Evolutionary conservation across 2,797 vertebrate species (phyloP).

Genomic region (Cyclopterus lumpus): DNA sequence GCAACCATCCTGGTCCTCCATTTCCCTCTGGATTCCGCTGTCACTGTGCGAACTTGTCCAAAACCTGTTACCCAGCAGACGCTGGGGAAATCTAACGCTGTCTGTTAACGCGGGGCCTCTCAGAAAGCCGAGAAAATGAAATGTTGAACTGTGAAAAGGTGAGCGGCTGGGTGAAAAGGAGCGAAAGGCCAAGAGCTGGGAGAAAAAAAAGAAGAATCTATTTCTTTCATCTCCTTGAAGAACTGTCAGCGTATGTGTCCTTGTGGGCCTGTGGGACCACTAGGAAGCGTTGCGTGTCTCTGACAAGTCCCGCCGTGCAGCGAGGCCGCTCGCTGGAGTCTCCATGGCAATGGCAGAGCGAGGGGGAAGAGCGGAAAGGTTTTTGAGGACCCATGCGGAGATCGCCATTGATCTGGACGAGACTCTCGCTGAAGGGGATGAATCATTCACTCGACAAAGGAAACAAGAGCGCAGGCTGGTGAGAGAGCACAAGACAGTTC

Average conservation of each 20-base stretch:
- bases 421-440: constrained; percentile 50
- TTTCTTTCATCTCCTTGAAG: constrained; percentile 21
- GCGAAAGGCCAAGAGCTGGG: background rate
- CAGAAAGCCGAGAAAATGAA: background rate
- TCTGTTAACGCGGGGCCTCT: background rate
- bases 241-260: constrained; percentile 1
- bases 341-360: constrained; percentile 69
- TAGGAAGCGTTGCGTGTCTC: constrained; percentile 19
- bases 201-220: background rate
- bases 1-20: background rate
- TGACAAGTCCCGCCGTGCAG: constrained; percentile 40
- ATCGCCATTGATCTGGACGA: constrained; percentile 66
- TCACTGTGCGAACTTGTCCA: constrained; percentile 19
- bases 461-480: constrained; percentile 49
- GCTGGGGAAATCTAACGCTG: constrained; percentile 19
- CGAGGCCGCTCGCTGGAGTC: constrained; percentile 43
- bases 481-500: constrained; percentile 27
- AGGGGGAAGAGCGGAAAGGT: constrained; percentile 48
- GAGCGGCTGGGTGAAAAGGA: background rate
- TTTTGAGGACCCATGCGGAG: constrained; percentile 68
- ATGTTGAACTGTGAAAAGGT: constrained; percentile 3
- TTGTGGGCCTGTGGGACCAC: constrained; percentile 8
- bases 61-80: constrained; percentile 25
- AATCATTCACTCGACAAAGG: constrained; percentile 59
- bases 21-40: constrained; percentile 19